A percentile compares a stretch with the other conserved stretches of the same genome.
These are phyloP conservation scores for Macropodus opercularis DNA, from an alignment of 2,797 vertebrate species.

Conservation along the genomic window DNA sequence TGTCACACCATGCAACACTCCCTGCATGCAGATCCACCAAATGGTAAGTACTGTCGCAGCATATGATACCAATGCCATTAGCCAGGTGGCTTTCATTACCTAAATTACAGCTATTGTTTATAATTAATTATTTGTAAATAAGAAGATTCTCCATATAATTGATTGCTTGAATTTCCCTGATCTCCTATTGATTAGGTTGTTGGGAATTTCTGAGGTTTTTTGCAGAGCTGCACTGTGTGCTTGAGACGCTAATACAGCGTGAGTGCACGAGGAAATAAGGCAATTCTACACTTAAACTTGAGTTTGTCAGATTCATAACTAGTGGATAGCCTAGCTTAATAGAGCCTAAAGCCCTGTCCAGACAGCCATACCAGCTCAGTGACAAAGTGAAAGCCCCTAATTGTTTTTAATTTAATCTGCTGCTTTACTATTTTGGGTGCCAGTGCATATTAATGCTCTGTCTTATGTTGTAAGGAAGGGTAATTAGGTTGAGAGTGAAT, in stretches of 20 bases:
- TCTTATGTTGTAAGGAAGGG: constrained; percentile 77
- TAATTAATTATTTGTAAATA: constrained; percentile 98
- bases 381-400: constrained; percentile 75
- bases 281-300: constrained; percentile 38
- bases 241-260: constrained; percentile 31
- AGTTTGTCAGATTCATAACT: constrained; percentile 60
- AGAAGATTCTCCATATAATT: constrained; percentile 92
- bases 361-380: constrained; percentile 71
- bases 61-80: constrained; percentile 95
- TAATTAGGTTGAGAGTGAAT: constrained; percentile 83
- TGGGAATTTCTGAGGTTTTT: constrained; percentile 56
- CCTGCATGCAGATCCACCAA: constrained; percentile 87
- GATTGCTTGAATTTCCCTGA: constrained; percentile 80
- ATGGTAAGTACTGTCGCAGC: constrained; percentile 91
- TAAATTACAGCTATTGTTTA: constrained; percentile 94
- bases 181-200: constrained; percentile 76
- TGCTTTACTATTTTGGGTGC: constrained; percentile 77
- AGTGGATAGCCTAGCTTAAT: constrained; percentile 60
- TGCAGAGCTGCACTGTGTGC: constrained; percentile 11
- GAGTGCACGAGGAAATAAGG: constrained; percentile 34
- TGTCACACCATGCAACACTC: constrained; percentile 79
- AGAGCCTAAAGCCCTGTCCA: constrained; percentile 73
- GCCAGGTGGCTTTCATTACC: constrained; percentile 90
- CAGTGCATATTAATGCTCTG: constrained; percentile 81
- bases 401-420: constrained; percentile 82